Base-by-base conservation (phyloP, 1,140 invertebrate genomes). In the Drosophila arawakana region DNA sequence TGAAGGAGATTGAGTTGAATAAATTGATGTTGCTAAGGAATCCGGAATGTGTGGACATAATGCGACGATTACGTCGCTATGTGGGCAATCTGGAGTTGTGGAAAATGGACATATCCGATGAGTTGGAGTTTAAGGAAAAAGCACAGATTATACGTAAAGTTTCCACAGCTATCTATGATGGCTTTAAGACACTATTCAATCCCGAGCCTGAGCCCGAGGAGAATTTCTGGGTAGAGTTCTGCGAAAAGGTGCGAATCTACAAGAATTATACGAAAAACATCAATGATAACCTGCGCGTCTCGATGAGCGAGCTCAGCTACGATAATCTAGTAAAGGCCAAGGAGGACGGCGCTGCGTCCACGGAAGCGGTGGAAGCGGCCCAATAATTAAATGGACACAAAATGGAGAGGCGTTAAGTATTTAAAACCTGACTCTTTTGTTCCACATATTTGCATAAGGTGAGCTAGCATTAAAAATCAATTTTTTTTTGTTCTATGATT, bases 11-110 rank as follows among this genome's bases (percentile, higher is more conserved):
- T 47, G 93, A 96, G 11, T 91, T 98, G 8, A 95, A 95, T 68
- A 94, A 95, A 15, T 82, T 98, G 2, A 97, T 97, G 96, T 91
- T 98, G 30, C 95, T 97, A 78, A 98, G 97, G 79, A 96, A 98
- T 93, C 96, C 97, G 0, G 94, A 96, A 61, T 95, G 97, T 66
- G 94, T 98, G 59, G 95, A 97, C 81, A 97, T 95, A 2, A 93
- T 96, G 34, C 95, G 95, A 77, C 94, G 95, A 71, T 92, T 96
- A 79, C 91, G 96, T 39, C 93, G 94, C 37, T 97, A 97, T 91
- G 94, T 97, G 41, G 97, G 97, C 18, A 97, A 97, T 90, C 91
- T 95, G 5, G 92, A 93, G 11, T 93, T 95, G 13, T 97, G 96
- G 96, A 95, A 95, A 71, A 91, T 97, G 57, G 94, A 85, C 11